These are phyloP conservation scores for Leptoteleia sp. DNA, from an alignment of 1,140 invertebrate species.

Conservation along the genomic window DNA sequence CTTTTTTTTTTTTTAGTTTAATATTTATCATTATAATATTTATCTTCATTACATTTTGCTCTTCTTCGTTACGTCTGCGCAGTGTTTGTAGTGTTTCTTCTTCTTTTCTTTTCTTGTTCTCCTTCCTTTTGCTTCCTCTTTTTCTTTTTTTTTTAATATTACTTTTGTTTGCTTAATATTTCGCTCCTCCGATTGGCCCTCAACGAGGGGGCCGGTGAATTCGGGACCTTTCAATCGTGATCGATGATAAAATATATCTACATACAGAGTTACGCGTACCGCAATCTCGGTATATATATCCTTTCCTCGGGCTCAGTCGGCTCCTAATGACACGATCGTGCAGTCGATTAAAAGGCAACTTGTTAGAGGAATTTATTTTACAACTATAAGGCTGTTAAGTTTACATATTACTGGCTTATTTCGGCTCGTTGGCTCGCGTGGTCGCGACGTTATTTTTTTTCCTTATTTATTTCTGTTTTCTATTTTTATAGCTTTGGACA, in stretches of 20 bases:
- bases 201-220: slow-evolving; percentile 43
- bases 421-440: slow-evolving; percentile 42
- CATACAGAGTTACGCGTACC: no score
- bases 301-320: no score
- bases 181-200: slow-evolving; percentile 46
- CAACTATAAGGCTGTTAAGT: no score
- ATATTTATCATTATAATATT: slow-evolving; percentile 48
- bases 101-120: slow-evolving; percentile 15
- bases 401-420: slow-evolving; percentile 65
- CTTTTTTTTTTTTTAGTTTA: slow-evolving; percentile 48
- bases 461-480: slow-evolving; percentile 2
- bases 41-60: slow-evolving; percentile 12
- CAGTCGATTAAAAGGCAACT: no score
- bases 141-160: slow-evolving; percentile 33
- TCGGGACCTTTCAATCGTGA: no score
- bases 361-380: no score
- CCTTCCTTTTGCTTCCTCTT: slow-evolving; percentile 7
- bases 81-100: slow-evolving; percentile 41
- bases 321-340: no score
- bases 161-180: slow-evolving; percentile 43
- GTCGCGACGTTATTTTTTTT: slow-evolving; percentile 5
- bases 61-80: slow-evolving; percentile 33
- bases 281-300: no score
- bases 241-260: no score
- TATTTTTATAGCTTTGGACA: slow-evolving; percentile 28